Conservation (phyloP, 2,797 vertebrate species). For the Oceanodroma leucorhoa region DNA sequence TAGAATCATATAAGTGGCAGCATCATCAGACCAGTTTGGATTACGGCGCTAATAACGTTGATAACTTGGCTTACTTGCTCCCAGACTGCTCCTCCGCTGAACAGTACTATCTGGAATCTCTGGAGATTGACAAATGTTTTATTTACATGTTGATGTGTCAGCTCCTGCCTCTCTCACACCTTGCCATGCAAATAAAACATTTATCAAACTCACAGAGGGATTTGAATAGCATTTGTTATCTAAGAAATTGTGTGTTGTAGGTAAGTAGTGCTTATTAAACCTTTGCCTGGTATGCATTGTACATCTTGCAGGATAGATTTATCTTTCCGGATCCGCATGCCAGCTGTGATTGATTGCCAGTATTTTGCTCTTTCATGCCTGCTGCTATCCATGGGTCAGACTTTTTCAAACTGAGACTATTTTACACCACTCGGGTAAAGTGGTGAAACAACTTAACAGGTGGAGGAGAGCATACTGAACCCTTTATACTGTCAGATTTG, state of each 20-base stretch:
- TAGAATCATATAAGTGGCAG: not conserved
- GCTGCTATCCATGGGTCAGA: not conserved
- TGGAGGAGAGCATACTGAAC: not conserved
- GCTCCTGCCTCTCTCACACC: not conserved
- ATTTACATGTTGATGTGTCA: not conserved
- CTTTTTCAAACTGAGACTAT: not conserved
- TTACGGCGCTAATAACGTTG: not conserved
- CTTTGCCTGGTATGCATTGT: not conserved
- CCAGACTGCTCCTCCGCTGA: not conserved
- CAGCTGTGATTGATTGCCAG: not conserved
- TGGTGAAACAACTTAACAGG: not conserved
- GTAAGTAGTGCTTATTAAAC: not conserved
- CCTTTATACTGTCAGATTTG: not conserved
- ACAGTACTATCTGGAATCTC: not conserved
- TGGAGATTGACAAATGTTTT: not conserved
- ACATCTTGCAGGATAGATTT: not conserved
- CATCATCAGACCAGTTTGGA: fast-evolving
- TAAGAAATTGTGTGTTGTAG: not conserved
- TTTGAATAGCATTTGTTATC: not conserved
- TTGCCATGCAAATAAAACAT: not conserved
- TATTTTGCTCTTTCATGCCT: not conserved
- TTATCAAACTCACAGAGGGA: not conserved
- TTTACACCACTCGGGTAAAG: not conserved
- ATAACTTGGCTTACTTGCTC: not conserved
- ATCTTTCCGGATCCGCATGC: not conserved